phyloP scores from a whole-genome alignment of 2,113 vertebrate species.

The Albula glossodonta region DNA sequence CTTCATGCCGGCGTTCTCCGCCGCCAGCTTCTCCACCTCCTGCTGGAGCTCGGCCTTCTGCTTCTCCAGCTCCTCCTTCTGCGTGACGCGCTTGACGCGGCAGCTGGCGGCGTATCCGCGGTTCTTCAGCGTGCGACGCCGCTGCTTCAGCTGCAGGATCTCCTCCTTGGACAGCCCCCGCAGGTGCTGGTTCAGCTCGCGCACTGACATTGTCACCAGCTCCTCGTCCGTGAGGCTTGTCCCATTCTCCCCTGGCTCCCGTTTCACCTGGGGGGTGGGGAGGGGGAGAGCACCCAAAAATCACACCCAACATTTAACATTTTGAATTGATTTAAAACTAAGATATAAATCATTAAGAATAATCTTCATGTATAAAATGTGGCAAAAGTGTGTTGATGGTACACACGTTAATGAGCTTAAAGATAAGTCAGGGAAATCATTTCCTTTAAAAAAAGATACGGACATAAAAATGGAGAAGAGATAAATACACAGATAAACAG shows the following conservation, averaged over 20 bases:
- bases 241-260: conserved; percentile 98
- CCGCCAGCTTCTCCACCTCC: conserved; percentile 95
- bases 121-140: conserved; percentile 94
- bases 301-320: not conserved
- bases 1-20: conserved; percentile 96
- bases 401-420: too few relatives aligned
- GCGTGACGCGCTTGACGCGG: conserved; percentile 93
- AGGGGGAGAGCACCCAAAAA: conserved; percentile 1
- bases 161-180: conserved; percentile 94
- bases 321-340: too few relatives aligned
- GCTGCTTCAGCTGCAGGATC: conserved; percentile 96
- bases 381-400: too few relatives aligned
- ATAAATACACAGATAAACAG: too few relatives aligned
- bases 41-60: conserved; percentile 95
- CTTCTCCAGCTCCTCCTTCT: conserved; percentile 98
- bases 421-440: too few relatives aligned
- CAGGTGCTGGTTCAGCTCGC: conserved; percentile 97
- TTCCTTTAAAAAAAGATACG: too few relatives aligned
- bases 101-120: conserved; percentile 95
- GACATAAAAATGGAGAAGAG: too few relatives aligned
- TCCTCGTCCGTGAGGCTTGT: conserved; percentile 96
- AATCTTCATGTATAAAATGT: too few relatives aligned
- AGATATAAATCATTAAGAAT: too few relatives aligned
- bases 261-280: conserved; percentile 84
- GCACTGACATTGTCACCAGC: conserved; percentile 97